Evolutionary conservation across 2,113 vertebrate genomes (phyloP).

Genomic region (Phylloscopus trochiloides): DNA sequence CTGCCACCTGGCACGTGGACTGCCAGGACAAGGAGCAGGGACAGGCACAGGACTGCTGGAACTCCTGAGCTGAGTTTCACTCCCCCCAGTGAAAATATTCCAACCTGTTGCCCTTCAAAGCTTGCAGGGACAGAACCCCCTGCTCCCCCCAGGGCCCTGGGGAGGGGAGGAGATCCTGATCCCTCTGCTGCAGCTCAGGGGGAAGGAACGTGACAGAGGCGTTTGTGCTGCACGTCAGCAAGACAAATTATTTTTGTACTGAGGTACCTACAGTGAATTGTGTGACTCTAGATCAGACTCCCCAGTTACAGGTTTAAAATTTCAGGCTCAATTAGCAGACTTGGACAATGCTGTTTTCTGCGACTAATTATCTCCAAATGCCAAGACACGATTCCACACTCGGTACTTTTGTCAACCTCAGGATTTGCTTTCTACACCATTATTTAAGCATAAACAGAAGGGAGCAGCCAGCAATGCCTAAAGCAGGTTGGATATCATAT

Average conservation of each 20-base stretch:
- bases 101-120: not conserved
- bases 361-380: constrained; percentile 32
- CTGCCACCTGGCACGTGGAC: accelerated
- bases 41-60: not conserved
- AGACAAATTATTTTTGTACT: not conserved
- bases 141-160: not conserved
- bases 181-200: not conserved
- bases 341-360: not conserved
- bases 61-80: not conserved
- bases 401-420: not conserved
- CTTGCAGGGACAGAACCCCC: not conserved
- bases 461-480: not conserved
- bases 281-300: not conserved
- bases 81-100: not conserved
- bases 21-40: not conserved
- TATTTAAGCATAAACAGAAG: not conserved
- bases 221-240: not conserved
- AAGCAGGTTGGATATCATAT: not conserved
- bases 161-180: not conserved
- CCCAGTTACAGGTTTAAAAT: not conserved
- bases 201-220: not conserved
- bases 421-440: constrained; percentile 11
- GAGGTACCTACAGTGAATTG: not conserved
- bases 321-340: constrained; percentile 48
- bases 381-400: not conserved